Evolutionary conservation across 1,140 invertebrate species (phyloP), one percentile per base, ranked within the genome.

Genomic region (Eubasilissa regina): DNA sequence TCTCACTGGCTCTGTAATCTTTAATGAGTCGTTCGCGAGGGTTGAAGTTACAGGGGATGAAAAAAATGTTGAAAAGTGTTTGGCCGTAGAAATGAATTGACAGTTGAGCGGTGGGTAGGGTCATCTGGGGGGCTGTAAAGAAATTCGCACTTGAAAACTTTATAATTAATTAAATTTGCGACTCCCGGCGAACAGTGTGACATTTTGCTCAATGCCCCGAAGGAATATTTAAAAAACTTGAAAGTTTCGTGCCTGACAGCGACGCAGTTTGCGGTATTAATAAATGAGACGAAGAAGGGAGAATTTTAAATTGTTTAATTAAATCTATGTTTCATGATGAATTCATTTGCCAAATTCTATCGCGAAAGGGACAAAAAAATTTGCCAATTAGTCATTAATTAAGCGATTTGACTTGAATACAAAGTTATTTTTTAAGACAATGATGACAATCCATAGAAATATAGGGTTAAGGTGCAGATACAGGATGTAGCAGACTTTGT

Each of bases 131-230:
- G 62, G 77, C 77, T 48, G 44, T 78, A 73, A 78, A 78, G 77
- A 78, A 53, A 78, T 72, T 78, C 77, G 44, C 77, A 70, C 76
- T 77, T 68, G 45, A 13, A 77, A 78, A 78, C 66, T 78, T 78
- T 78, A 72, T 78, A 78, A 78, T 78, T 78, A 78, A 78, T 78
- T 78, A 78, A 78, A 73, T 73, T 62, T 72, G 76, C 68, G 55
- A 70, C 35, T 62, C 45, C n/a, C 19, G 35, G 47, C 47, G 13
- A 17, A 19, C 62, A 43, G 43, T 48, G 77, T 78, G 66, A 78
- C 77, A 73, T 60, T 73, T 73, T 11, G 44, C 68, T 78, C 68
- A n/a, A 62, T 55, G 53, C 66, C 77, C 70, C 55, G 51, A 73
- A 73, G 70, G 55, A 73, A 55, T 73, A 73, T 73, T 35, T 55